Evolutionary conservation across 2,888 invertebrate species (phyloP), one percentile per base, ranked within the genome.

Genomic region (Anodontia alba): DNA sequence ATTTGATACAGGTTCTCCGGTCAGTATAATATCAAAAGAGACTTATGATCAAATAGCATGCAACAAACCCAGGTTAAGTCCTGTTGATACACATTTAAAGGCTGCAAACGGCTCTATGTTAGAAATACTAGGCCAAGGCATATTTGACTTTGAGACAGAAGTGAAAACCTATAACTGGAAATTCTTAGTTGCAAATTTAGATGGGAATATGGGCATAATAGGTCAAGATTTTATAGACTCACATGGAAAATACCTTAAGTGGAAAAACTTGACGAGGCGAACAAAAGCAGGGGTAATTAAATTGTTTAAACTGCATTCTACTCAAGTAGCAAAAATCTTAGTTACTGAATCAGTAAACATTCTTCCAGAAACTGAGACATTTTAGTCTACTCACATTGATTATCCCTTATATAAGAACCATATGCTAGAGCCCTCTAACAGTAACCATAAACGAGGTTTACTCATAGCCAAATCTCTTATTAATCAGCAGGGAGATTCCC

Each of bases 1-100:
- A 17, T 51, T 80, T 62, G 73, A 80, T 26, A 80, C 80, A 1
- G 76, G 80, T 17, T 80, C 76, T 8, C 66, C 80, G 8, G 31
- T 72, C 7, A 73, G 57, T 26, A 57, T 79, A 38, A 43, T 79
- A 42, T 79, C 79, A 12, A 42, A 62, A 36, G 20, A 57, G 1
- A 36, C 46, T 0, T 73, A 51, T 23, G 36, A 73, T 26, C 26
- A 49, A 31, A 33, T 73, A 23, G 12, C 31, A 23, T 17, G n/a
- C 15, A 54, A 36, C 15, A 42, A 69, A 20, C 62, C 62, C 10
- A 46, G n/a, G 17, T 43, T 78, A 38, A 15, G 31, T 17, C 38
- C 38, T 10, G 38, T 26, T 42, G 46, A 71, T 15, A 36, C 66
- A 2, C 23, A 7, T 38, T 51, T 71, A 17, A 54, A 23, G 10